Percentiles rank a stretch among this genome's conserved stretches.
These are phyloP conservation scores for Isurus oxyrinchus DNA, from an alignment of 2,113 vertebrate species.

Conservation along the genomic window DNA sequence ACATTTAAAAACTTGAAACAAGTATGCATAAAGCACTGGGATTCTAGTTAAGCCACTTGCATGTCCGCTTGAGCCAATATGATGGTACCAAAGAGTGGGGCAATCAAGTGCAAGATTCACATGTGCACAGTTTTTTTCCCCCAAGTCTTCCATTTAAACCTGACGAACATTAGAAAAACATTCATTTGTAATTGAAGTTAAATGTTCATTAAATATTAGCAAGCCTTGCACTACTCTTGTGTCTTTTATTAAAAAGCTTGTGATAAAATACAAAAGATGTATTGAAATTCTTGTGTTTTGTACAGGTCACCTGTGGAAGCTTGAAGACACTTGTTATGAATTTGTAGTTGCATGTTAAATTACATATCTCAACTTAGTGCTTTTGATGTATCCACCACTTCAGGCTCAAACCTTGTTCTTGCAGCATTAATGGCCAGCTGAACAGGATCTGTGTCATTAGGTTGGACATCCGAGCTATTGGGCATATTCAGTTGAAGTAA, in stretches of 20 bases:
- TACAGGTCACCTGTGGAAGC: not conserved
- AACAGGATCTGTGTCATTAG: too few relatives aligned
- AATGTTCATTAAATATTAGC: conserved; percentile 27
- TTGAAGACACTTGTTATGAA: not conserved
- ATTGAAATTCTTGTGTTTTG: not conserved
- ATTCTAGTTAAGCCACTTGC: not conserved
- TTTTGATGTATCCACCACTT: too few relatives aligned
- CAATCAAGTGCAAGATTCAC: not conserved
- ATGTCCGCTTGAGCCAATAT: not conserved
- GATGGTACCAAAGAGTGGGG: not conserved
- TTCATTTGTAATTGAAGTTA: conserved; percentile 22
- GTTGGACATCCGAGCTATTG: too few relatives aligned
- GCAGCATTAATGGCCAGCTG: too few relatives aligned
- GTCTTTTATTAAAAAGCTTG: not conserved
- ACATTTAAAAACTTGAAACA: conserved; percentile 11
- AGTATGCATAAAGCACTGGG: conserved; percentile 26
- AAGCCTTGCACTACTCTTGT: not conserved
- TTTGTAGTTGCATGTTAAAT: not conserved
- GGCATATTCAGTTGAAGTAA: too few relatives aligned
- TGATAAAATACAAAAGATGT: not conserved
- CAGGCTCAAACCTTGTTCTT: too few relatives aligned
- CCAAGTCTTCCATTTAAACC: conserved; percentile 33
- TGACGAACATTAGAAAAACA: not conserved
- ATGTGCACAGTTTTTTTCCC: not conserved
- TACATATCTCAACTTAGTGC: not conserved